A percentile compares a stretch with the other conserved stretches of the same genome.
Evolutionary conservation across 2,797 vertebrate genomes (phyloP).

Genomic region (Allobates femoralis): DNA sequence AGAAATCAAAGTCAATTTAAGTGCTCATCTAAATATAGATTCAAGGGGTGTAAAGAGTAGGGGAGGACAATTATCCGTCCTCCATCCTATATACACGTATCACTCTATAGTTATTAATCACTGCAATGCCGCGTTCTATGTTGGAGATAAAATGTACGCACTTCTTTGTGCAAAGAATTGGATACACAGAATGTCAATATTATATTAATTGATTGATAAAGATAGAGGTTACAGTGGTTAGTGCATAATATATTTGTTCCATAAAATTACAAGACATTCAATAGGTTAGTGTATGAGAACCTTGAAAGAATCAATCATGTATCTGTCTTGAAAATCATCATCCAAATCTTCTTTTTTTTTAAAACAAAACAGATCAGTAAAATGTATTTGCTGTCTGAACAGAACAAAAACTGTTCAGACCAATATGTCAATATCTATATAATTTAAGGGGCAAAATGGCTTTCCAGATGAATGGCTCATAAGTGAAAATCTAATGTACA

Average conservation of each 20-base stretch:
- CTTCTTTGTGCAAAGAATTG: not conserved
- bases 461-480: not conserved
- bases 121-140: not conserved
- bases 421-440: conserved; percentile 25
- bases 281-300: conserved; percentile 17
- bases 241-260: not conserved
- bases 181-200: conserved; percentile 10
- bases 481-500: not conserved
- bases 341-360: not conserved
- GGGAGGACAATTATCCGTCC: conserved; percentile 39
- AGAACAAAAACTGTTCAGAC: not conserved
- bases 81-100: conserved; percentile 15
- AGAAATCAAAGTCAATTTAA: conserved; percentile 58
- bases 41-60: not conserved
- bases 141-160: not conserved
- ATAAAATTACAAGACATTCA: not conserved
- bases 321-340: not conserved
- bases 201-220: not conserved
- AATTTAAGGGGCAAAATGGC: conserved; percentile 32
- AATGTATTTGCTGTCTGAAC: not conserved
- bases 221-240: not conserved
- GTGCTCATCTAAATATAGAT: conserved; percentile 52
- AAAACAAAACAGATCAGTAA: not conserved
- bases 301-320: conserved; percentile 3
- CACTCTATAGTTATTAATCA: conserved; percentile 7